Percentiles rank a stretch among this genome's conserved stretches.
phyloP scores from a whole-genome alignment of 1,140 invertebrate species.

The Bombus waltoni region DNA sequence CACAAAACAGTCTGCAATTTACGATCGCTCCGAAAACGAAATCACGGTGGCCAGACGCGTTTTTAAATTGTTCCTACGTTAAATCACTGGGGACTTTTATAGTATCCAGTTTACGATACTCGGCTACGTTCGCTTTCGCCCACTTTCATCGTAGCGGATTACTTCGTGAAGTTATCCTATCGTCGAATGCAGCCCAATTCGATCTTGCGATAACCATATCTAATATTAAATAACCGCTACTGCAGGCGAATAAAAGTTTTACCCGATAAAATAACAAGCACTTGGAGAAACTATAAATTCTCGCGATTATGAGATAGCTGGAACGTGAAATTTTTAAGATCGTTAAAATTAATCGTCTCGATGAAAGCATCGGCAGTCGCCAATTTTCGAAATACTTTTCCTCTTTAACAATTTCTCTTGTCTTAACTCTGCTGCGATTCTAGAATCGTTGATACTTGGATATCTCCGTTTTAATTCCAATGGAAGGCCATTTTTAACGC shows the following conservation, averaged over 20 bases:
- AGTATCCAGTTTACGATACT: conserved; percentile 26
- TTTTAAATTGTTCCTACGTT: conserved; percentile 1
- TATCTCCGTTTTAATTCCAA: no score
- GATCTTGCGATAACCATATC: neutral
- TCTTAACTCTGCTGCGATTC: no score
- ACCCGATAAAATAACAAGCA: neutral
- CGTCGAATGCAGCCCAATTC: neutral
- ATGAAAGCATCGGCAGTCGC: neutral
- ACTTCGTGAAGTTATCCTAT: neutral
- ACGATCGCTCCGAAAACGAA: conserved; percentile 7
- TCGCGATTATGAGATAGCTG: neutral
- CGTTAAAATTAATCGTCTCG: neutral
- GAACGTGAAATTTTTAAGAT: neutral
- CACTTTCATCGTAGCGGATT: neutral
- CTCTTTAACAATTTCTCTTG: neutral
- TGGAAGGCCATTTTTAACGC: no score
- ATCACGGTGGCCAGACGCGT: conserved; percentile 1
- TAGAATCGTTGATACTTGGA: no score
- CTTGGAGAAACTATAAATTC: no score
- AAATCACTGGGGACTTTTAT: conserved; percentile 45
- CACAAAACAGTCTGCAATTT: neutral
- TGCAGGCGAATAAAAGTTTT: neutral
- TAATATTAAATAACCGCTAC: no score
- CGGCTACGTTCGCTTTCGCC: conserved; percentile 11
- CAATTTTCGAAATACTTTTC: no score